Evolutionary conservation across 2,797 vertebrate species (phyloP).

Genomic region (Phoeniculus purpureus): DNA sequence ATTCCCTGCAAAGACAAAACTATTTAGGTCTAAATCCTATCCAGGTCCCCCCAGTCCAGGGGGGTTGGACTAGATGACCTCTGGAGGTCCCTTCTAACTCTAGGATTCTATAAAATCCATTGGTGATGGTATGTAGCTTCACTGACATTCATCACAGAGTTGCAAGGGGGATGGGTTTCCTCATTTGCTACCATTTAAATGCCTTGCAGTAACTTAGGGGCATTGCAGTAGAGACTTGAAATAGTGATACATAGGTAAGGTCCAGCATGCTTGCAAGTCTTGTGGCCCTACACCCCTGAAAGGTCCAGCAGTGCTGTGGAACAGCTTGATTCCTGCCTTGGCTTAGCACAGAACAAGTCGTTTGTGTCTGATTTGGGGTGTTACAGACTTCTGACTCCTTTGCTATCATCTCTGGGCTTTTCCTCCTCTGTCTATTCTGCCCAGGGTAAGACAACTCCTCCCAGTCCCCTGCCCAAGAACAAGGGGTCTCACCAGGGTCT

Average conservation of each 20-base stretch:
- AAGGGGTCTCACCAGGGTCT: not conserved
- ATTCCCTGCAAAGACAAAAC: not conserved
- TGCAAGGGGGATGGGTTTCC: not conserved
- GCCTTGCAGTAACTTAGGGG: not conserved
- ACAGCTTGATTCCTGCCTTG: not conserved
- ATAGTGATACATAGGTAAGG: accelerated
- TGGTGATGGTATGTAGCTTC: not conserved
- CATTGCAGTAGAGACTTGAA: not conserved
- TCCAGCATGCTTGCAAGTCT: not conserved
- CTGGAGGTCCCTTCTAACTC: no score
- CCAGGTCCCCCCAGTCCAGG: no score
- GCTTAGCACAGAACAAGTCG: not conserved
- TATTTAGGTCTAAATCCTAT: not conserved
- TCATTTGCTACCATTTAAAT: not conserved
- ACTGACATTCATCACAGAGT: accelerated
- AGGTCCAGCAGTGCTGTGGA: not conserved
- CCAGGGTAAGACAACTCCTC: not conserved
- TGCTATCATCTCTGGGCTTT: not conserved
- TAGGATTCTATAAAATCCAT: no score
- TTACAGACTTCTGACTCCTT: not conserved
- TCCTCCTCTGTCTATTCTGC: not conserved
- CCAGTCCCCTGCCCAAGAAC: not conserved
- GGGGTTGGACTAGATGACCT: no score
- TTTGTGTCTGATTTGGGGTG: not conserved
- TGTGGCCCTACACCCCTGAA: not conserved